These are phyloP conservation scores for Phoenicopterus ruber DNA, from an alignment of 2,113 vertebrate species.

Conservation along the genomic window DNA sequence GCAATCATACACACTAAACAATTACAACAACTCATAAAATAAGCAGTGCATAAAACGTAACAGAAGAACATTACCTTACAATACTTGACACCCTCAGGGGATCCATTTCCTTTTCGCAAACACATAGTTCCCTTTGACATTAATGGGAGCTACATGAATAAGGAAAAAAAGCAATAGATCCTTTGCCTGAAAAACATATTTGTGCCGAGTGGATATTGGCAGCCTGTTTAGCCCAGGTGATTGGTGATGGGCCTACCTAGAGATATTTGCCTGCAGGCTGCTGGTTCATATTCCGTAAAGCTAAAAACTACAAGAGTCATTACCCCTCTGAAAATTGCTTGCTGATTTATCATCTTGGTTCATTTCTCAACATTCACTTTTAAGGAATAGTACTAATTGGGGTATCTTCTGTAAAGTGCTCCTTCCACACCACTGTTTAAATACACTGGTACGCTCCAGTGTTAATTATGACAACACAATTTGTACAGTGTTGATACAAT, in stretches of 20 bases:
- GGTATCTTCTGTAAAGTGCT: background rate
- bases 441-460: background rate
- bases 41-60: slow-evolving; percentile 60
- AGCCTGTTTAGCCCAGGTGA: slow-evolving; percentile 17
- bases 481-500: background rate
- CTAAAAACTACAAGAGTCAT: background rate
- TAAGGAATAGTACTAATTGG: background rate
- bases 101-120: slow-evolving; percentile 34
- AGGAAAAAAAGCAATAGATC: slow-evolving; percentile 10
- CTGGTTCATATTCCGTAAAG: background rate
- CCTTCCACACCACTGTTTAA: background rate
- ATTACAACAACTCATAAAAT: slow-evolving; percentile 65
- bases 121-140: slow-evolving; percentile 47
- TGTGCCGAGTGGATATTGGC: slow-evolving; percentile 3
- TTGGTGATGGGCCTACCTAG: background rate
- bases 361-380: background rate
- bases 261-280: background rate
- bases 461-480: background rate
- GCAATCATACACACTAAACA: slow-evolving; percentile 50
- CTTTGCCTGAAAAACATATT: slow-evolving; percentile 9
- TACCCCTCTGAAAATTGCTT: background rate
- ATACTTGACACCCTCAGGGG: slow-evolving; percentile 42
- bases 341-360: background rate
- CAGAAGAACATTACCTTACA: slow-evolving; percentile 54
- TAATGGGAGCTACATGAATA: slow-evolving; percentile 42